Conservation (phyloP, 2,113 vertebrate genomes). For the Okapia johnstoni region DNA sequence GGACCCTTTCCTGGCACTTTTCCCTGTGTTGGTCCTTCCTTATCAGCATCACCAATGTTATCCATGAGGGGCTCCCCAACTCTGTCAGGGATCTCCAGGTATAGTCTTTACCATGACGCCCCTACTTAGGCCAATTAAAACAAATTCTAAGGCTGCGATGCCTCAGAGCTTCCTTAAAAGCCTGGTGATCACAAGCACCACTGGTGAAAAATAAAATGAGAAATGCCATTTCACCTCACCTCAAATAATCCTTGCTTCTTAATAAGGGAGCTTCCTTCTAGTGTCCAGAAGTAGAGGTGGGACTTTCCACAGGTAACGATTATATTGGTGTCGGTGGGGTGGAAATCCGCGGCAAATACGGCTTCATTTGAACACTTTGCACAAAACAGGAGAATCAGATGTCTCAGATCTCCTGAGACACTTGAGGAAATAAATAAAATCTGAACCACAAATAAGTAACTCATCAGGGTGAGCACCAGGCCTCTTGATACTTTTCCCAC, state of each 20-base stretch:
- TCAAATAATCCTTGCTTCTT: slow-evolving; percentile 99
- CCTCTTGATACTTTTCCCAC: neutral
- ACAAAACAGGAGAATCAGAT: slow-evolving; percentile 47
- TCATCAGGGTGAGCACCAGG: neutral
- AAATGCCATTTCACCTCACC: slow-evolving; percentile 75
- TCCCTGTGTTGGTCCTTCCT: neutral
- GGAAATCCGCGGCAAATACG: slow-evolving; percentile 95
- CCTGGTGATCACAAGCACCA: accelerated
- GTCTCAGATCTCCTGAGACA: neutral
- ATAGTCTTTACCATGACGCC: too few species aligned
- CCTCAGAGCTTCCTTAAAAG: neutral
- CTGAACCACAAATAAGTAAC: neutral
- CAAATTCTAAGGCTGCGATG: neutral
- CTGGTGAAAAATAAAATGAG: neutral
- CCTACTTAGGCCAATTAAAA: neutral
- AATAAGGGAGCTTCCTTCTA: slow-evolving; percentile 91
- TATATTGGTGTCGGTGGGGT: slow-evolving; percentile 95
- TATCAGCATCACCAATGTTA: neutral
- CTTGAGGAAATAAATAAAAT: slow-evolving; percentile 23
- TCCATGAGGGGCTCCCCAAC: neutral
- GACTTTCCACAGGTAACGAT: slow-evolving; percentile 98
- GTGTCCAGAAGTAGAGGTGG: slow-evolving; percentile 96
- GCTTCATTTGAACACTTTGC: slow-evolving; percentile 95
- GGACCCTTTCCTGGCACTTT: neutral
- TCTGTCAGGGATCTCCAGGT: neutral